Evolutionary conservation across 2,888 invertebrate species (phyloP).

Genomic region (Mechanitis messenoides): DNA sequence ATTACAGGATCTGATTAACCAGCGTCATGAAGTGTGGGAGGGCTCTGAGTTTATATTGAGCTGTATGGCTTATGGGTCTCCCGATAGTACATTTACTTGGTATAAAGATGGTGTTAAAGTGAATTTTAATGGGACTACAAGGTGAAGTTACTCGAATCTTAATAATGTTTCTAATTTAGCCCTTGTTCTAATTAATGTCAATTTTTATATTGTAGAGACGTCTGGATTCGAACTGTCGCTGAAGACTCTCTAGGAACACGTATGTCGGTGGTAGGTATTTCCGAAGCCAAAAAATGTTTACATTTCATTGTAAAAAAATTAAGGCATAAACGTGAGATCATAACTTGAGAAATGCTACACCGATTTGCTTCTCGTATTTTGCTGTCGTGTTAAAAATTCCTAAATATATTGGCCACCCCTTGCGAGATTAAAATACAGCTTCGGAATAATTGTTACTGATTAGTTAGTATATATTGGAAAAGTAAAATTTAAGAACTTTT

Average conservation of each 20-base stretch:
- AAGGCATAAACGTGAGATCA: neutral
- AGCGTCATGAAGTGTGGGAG: slow-evolving; percentile 78
- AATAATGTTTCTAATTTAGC: neutral
- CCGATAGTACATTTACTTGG: slow-evolving; percentile 85
- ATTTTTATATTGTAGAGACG: slow-evolving; percentile 66
- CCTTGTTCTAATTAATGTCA: neutral
- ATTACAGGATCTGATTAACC: slow-evolving; percentile 57
- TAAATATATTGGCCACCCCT: too few relatives aligned
- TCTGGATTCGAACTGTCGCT: slow-evolving; percentile 80
- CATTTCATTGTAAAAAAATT: neutral
- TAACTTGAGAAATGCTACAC: too few relatives aligned
- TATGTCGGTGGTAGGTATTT: slow-evolving; percentile 83
- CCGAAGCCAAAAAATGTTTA: slow-evolving; percentile 76
- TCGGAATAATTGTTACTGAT: too few relatives aligned
- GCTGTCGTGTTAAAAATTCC: too few relatives aligned
- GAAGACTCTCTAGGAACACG: slow-evolving; percentile 66
- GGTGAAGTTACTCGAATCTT: slow-evolving; percentile 58
- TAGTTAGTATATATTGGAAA: neutral
- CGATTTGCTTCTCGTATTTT: too few relatives aligned
- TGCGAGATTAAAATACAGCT: too few relatives aligned
- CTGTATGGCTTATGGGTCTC: slow-evolving; percentile 86
- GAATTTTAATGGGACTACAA: slow-evolving; percentile 83
- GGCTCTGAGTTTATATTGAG: slow-evolving; percentile 86
- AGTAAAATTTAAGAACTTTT: neutral
- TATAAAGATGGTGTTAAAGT: slow-evolving; percentile 87